phyloP scores from a whole-genome alignment of 1,140 invertebrate species.

The Calliphora vicina region DNA sequence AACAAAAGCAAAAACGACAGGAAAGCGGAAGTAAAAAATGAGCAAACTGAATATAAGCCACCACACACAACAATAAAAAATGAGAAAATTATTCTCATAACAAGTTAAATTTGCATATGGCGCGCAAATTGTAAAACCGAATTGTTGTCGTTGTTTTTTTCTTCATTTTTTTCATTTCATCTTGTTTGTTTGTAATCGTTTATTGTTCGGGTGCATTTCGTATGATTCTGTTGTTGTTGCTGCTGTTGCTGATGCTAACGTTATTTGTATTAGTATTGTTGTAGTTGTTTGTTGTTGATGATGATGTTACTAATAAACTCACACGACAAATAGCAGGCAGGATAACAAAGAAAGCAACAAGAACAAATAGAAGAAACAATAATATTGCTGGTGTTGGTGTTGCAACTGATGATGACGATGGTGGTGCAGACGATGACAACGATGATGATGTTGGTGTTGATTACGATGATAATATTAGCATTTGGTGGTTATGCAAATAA shows the following conservation, averaged over 20 bases:
- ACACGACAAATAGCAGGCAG: conserved; percentile 2
- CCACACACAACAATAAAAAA: neutral
- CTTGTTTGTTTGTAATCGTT: conserved; percentile 9
- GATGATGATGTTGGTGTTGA: neutral
- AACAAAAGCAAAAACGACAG: neutral
- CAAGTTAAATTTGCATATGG: conserved; percentile 28
- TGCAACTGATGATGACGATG: neutral
- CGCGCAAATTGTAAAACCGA: conserved; percentile 32
- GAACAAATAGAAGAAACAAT: conserved; percentile 2
- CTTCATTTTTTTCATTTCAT: neutral
- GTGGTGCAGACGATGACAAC: neutral
- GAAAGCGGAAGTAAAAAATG: neutral
- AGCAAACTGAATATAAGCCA: neutral
- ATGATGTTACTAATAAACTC: conserved; percentile 27
- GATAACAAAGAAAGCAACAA: conserved; percentile 12
- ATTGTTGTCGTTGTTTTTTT: no score
- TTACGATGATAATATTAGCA: conserved; percentile 29
- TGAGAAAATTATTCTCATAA: neutral
- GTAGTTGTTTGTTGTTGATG: neutral
- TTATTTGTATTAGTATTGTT: neutral
- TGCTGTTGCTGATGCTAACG: neutral
- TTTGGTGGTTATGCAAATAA: conserved; percentile 45
- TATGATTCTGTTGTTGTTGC: neutral
- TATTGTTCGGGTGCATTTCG: conserved; percentile 35
- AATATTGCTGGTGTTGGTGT: neutral